Evolutionary conservation across 2,888 invertebrate species (phyloP).

Genomic region (Callyntrura sp.): DNA sequence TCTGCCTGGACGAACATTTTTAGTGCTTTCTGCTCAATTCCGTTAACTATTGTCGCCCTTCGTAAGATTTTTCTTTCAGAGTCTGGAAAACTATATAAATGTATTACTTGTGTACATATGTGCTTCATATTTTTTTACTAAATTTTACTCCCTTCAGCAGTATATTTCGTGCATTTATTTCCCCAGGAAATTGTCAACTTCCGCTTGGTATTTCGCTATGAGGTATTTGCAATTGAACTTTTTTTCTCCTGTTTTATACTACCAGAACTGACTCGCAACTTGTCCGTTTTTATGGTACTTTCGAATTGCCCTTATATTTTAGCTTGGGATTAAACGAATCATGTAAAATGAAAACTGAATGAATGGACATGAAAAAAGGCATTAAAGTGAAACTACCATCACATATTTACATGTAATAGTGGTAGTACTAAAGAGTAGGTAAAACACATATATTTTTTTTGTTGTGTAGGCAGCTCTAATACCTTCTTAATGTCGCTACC

Average conservation of each 20-base stretch:
- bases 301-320: constrained; percentile 26
- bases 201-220: constrained; percentile 37
- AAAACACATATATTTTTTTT: constrained; percentile 15
- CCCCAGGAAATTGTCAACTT: constrained; percentile 58
- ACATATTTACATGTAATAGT: neutral
- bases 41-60: constrained; percentile 5
- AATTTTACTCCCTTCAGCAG: neutral
- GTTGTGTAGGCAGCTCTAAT: constrained; percentile 50
- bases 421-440: neutral
- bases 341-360: constrained; percentile 54
- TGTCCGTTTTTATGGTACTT: constrained; percentile 23
- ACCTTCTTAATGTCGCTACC: constrained; percentile 41
- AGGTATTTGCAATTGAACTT: constrained; percentile 17
- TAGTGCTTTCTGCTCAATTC: constrained; percentile 2
- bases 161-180: constrained; percentile 20
- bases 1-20: constrained; percentile 34
- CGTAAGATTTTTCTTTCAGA: neutral
- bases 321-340: constrained; percentile 61
- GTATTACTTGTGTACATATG: neutral
- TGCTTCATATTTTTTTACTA: constrained; percentile 38
- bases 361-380: constrained; percentile 7
- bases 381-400: constrained; percentile 11
- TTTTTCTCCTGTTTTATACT: constrained; percentile 19
- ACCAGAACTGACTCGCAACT: constrained; percentile 16
- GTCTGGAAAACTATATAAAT: neutral